Base-by-base conservation (phyloP, 2,113 vertebrate genomes). In the Hippolais icterina region DNA sequence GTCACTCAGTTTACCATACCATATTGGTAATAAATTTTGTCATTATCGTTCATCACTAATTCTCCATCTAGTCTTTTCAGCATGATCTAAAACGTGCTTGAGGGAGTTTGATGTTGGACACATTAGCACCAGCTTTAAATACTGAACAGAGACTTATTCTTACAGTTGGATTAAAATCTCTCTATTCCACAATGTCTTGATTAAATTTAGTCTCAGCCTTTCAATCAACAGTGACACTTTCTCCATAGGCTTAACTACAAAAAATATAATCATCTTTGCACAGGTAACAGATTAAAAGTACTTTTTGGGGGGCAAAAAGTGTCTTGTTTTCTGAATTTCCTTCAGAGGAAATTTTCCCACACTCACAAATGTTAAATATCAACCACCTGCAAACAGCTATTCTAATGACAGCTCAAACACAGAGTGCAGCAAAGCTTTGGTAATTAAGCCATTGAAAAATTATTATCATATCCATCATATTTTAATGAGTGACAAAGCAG, bases 291-390 rank as follows among this genome's bases (percentile, higher is more conserved):
- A 56, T 52, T 68, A 44, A 42, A 93, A 87, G 42, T 53, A 27
- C 9, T 64, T 84, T 37, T 4, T 11, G 9, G 8, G 2, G 12
- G 29, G 2, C 12, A 37, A 29, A 46, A 46, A 41, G 18, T 7
- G 6, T 29, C 18, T 42, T 42, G 23, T 60, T 83, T 90, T 69
- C 46, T 35, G 18, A 11, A 17, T 84, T 94, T 91, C 74, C 70
- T 69, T 94, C 54, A 64, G 25, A 37, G 66, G 31, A 53, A 71
- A 33, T 79, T 91, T 94, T 88, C 90, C 78, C 93, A 88, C 79
- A 29, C 63, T 80, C 42, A 33, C 29, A 41, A 59, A 50, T 74
- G 75, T 46, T 80, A 83, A 82, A 50, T 53, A 85, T 42, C 63
- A 69, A 49, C 84, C 46, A 69, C 9, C 61, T 93, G 59, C 92